Base-by-base conservation (phyloP, 1,140 invertebrate genomes). In the Zeugodacus cucurbitae region DNA sequence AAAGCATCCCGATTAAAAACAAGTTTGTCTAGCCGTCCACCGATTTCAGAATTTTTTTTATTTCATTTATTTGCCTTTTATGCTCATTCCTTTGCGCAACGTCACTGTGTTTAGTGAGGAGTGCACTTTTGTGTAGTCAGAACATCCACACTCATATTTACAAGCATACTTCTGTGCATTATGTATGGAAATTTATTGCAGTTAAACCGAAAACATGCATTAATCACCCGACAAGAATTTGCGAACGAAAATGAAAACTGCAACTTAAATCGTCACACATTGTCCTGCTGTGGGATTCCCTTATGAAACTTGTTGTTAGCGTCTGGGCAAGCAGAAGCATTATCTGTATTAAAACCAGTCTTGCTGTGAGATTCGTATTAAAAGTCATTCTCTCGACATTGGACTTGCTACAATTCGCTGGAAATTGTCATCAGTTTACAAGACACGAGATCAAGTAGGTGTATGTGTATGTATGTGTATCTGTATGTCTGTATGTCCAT, bases 151-250 rank as follows among this genome's bases (percentile, higher is more conserved):
- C 20, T 14, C n/a, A 67, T 11, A 10, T 10, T 11, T 70, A 70
- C 64, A 67, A 14, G 3, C 3, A 10, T 64, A 58, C 62, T 11
- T 67, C 22, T 70, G 64, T 70, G 58, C n/a, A 22, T 62, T 54
- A 20, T 17, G 26, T n/a, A 62, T 62, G 22, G 26, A 62, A 62
- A 62, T 62, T 62, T 62, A 62, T 62, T 62, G 26, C 58, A 8
- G 58, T 62, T n/a, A 62, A 22, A 62, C 3, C 58, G 58, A 29
- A 70, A 70, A 70, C 64, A 70, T 32, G 8, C 64, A 70, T 70
- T 34, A 70, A 70, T 70, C 64, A 70, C 32, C 64, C 64, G n/a
- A n/a, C n/a, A 70, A 70, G 64, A 70, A 70, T 70, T 70, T 34
- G 29, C 14, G 29, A 0, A 70, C 22, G n/a, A 70, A 34, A 32